Evolutionary conservation across 1,140 invertebrate genomes (phyloP).

Genomic region (Lethrus apterus): DNA sequence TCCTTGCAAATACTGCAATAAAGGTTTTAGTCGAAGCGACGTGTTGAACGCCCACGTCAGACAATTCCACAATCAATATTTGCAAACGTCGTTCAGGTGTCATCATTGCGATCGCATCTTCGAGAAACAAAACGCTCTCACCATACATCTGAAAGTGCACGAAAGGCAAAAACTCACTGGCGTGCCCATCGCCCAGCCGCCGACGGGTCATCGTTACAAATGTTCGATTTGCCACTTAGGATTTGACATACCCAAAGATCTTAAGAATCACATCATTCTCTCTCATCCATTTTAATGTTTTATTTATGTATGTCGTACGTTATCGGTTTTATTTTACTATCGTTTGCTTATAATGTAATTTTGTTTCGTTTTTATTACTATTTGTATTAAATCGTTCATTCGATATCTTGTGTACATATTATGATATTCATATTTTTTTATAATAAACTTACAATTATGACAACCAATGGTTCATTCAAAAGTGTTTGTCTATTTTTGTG

Average conservation of each 20-base stretch:
- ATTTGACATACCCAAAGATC: slow-evolving; percentile 34
- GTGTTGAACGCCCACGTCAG: slow-evolving; percentile 29
- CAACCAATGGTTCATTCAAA: too few species aligned
- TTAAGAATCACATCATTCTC: slow-evolving; percentile 32
- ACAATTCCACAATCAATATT: slow-evolving; percentile 23
- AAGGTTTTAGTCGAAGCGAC: slow-evolving; percentile 28
- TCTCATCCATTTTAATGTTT: slow-evolving; percentile 35
- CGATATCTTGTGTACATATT: too few species aligned
- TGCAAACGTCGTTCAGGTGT: slow-evolving; percentile 23
- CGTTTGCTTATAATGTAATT: too few species aligned
- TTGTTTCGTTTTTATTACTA: too few species aligned
- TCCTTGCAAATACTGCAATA: slow-evolving; percentile 29
- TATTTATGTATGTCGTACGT: too few species aligned
- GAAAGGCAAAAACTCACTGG: slow-evolving; percentile 27
- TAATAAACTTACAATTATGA: too few species aligned
- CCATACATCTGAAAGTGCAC: slow-evolving; percentile 34
- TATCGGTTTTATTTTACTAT: too few species aligned
- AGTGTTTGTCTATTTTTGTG: too few species aligned
- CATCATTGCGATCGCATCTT: slow-evolving; percentile 30
- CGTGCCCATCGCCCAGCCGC: not conserved
- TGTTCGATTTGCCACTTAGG: slow-evolving; percentile 35
- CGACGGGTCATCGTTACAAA: slow-evolving; percentile 20
- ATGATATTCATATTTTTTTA: too few species aligned
- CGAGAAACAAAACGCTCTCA: slow-evolving; percentile 34
- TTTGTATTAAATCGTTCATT: too few species aligned